A percentile compares a stretch with the other conserved stretches of the same genome.
Evolutionary conservation across 2,797 vertebrate genomes (phyloP).

Genomic region (Semotilus atromaculatus): DNA sequence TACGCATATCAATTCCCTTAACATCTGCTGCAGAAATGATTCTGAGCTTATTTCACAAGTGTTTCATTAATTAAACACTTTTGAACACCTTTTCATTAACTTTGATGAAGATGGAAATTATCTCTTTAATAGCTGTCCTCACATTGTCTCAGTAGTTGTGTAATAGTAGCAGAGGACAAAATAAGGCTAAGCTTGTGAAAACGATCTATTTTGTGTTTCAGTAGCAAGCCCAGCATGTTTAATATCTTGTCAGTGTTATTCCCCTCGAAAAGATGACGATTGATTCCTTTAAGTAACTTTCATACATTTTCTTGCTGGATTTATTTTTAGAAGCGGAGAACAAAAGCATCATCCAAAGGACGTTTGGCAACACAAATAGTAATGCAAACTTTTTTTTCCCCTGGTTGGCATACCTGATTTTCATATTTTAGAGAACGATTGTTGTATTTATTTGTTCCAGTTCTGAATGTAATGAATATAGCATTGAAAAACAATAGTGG

Average conservation of each 20-base stretch:
- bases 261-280: background rate
- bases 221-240: conserved; percentile 1
- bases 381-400: background rate
- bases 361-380: conserved; percentile 2
- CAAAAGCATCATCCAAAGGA: background rate
- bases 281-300: background rate
- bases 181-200: conserved; percentile 6
- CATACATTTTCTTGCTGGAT: background rate
- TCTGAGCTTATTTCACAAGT: background rate
- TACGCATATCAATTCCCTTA: background rate
- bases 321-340: conserved; percentile 10
- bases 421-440: background rate
- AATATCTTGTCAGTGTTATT: background rate
- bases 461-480: conserved; percentile 12
- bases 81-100: background rate
- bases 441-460: background rate
- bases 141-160: background rate
- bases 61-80: background rate
- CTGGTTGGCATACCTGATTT: background rate
- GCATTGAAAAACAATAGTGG: background rate
- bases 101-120: background rate
- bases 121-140: background rate
- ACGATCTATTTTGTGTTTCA: background rate
- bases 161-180: background rate
- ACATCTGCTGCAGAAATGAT: conserved; percentile 1